A percentile compares a stretch with the other conserved stretches of the same genome.
Conservation (phyloP, 2,113 vertebrate genomes). For the Lagopus muta region DNA sequence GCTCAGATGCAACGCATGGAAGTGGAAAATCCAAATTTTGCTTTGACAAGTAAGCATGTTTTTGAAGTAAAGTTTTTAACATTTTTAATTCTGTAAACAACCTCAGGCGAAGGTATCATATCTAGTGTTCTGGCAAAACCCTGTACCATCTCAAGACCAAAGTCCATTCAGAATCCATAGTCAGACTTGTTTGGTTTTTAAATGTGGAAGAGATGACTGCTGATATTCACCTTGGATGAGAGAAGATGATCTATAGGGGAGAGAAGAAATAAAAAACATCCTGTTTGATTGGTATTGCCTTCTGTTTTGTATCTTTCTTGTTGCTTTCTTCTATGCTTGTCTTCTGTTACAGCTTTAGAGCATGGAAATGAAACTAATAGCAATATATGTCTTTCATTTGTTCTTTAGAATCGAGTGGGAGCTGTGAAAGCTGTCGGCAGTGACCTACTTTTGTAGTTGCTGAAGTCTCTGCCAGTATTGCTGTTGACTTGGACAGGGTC, state of each 20-base stretch:
- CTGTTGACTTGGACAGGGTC: background rate
- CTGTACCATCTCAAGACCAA: background rate
- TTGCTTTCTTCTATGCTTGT: background rate
- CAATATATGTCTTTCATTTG: background rate
- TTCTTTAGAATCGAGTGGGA: background rate
- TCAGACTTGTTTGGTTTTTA: background rate
- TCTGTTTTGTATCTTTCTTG: background rate
- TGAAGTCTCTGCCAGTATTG: constrained; percentile 34
- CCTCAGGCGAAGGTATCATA: background rate
- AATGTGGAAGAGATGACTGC: background rate
- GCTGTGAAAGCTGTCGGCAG: constrained; percentile 2
- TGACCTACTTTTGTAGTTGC: background rate
- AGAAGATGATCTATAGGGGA: background rate
- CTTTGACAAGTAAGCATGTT: constrained; percentile 91
- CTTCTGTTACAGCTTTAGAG: background rate
- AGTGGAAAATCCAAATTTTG: constrained; percentile 96
- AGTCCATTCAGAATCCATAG: background rate
- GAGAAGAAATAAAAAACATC: background rate
- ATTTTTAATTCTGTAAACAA: background rate
- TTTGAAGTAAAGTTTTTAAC: constrained; percentile 3
- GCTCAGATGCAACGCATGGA: constrained; percentile 97
- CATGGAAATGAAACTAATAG: background rate
- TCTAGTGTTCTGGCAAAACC: background rate
- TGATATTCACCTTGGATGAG: background rate
- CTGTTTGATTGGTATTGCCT: background rate